Percentiles rank a stretch among this genome's conserved stretches.
Conservation (phyloP, 2,113 vertebrate species). For the Spea bombifrons region DNA sequence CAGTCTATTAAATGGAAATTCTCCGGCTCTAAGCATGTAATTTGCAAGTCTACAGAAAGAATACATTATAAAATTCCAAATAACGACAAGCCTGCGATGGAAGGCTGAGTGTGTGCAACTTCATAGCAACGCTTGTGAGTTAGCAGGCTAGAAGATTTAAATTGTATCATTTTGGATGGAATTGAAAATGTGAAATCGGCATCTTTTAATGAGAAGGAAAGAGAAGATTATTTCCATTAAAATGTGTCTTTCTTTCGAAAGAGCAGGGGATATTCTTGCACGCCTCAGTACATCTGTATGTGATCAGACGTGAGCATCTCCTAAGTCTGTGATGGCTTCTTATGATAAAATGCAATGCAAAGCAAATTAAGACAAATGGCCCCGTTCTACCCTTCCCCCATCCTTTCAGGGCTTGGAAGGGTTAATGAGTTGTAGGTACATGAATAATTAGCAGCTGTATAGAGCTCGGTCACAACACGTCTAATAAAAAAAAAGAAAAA, state of each 20-base stretch:
- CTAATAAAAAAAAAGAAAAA: neutral
- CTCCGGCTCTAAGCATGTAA: neutral
- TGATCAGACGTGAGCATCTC: constrained; percentile 37
- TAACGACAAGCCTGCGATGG: neutral
- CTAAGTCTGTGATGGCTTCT: constrained; percentile 34
- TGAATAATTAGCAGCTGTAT: constrained; percentile 35
- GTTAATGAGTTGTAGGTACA: constrained; percentile 36
- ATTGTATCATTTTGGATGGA: neutral
- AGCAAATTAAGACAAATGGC: constrained; percentile 42
- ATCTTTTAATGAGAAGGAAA: constrained; percentile 28
- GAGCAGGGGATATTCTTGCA: constrained; percentile 29
- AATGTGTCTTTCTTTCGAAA: constrained; percentile 42
- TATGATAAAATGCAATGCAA: constrained; percentile 27
- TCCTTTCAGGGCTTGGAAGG: constrained; percentile 10
- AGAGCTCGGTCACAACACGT: constrained; percentile 10
- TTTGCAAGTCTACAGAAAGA: constrained; percentile 27
- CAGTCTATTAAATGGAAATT: constrained; percentile 6
- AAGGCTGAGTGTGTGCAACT: neutral
- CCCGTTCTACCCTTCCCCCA: neutral
- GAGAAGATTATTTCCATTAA: constrained; percentile 9
- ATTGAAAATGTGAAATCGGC: constrained; percentile 24
- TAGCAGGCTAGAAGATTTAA: neutral
- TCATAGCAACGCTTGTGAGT: neutral
- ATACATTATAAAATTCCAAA: constrained; percentile 12
- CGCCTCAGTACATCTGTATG: constrained; percentile 38